Evolutionary conservation across 2,797 vertebrate species (phyloP), one percentile per base, ranked within the genome.

Genomic region (Cuculus canorus): DNA sequence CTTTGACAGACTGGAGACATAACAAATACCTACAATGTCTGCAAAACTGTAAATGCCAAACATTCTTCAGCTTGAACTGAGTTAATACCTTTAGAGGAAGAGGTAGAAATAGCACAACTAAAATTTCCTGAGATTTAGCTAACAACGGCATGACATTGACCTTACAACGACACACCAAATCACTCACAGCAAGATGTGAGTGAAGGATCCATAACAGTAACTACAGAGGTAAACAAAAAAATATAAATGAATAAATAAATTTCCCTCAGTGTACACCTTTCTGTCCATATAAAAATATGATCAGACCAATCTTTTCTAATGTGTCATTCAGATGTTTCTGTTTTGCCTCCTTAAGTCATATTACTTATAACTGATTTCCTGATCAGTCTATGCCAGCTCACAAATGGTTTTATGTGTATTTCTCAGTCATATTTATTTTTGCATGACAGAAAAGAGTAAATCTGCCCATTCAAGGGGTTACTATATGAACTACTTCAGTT

Each of bases 71-170:
- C 24, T 32, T 73, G 27, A 45, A 23, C 1, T 25, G 19, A 17
- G 30, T 9, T 6, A 59, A 88, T 35, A 8, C 10, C 28, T 86
- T 56, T 3, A 54, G 25, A 70, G 30, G 27, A 68, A 66, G 28
- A 10, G 23, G 9, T 53, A 81, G 50, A 68, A 77, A 71, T 9
- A 17, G 3, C 2, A 1, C 0, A 1, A 32, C 3, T 17, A 39
- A 45, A 80, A 81, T 52, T 33, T n/a, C 25, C 17, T 47, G 61
- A 56, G 25, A 17, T 59, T 82, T 32, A 37, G 3, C 43, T 16
- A n/a, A 2, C 19, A 25, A 2, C 0, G 1, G 7, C 54, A 5
- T 0, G 8, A 32, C n/a, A 15, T 17, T 85, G 41, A 52, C 12
- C 14, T 90, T 43, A 30, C 27, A 35, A 16, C 33, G 59, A 27